These are phyloP conservation scores for Tetrao urogallus DNA, from an alignment of 2,113 vertebrate genomes.

Conservation along the genomic window DNA sequence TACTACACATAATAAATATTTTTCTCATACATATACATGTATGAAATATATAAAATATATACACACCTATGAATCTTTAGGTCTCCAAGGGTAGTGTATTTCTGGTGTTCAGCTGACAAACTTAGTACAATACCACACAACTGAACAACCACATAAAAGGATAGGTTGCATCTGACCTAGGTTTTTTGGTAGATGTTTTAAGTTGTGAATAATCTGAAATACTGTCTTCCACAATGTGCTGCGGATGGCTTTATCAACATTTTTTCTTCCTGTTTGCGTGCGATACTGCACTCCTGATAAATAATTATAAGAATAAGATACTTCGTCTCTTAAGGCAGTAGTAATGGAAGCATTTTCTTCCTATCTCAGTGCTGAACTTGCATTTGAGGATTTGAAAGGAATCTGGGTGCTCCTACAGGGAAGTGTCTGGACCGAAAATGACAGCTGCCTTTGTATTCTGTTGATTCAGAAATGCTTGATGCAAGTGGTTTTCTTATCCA, in stretches of 20 bases:
- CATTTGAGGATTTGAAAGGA: neutral
- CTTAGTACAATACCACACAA: neutral
- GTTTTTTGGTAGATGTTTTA: neutral
- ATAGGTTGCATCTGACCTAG: neutral
- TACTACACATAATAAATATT: neutral
- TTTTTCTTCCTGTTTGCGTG: neutral
- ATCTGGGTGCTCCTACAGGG: neutral
- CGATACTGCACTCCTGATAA: neutral
- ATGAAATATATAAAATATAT: neutral
- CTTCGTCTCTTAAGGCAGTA: neutral
- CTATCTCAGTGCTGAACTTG: neutral
- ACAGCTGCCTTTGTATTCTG: neutral
- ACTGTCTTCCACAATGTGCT: neutral
- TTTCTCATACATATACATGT: neutral
- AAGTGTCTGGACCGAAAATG: neutral
- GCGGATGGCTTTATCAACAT: neutral
- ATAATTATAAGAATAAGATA: neutral
- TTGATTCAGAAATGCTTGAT: neutral
- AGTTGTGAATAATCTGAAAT: neutral
- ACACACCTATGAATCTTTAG: neutral
- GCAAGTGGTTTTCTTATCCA: neutral
- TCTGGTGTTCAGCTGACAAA: neutral
- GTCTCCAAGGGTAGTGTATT: neutral
- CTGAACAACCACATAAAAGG: neutral
- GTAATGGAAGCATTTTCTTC: neutral